A percentile compares a stretch with the other conserved stretches of the same genome.
These are phyloP conservation scores for Omphaloscelis lunosa DNA, from an alignment of 2,888 invertebrate species.

Conservation along the genomic window DNA sequence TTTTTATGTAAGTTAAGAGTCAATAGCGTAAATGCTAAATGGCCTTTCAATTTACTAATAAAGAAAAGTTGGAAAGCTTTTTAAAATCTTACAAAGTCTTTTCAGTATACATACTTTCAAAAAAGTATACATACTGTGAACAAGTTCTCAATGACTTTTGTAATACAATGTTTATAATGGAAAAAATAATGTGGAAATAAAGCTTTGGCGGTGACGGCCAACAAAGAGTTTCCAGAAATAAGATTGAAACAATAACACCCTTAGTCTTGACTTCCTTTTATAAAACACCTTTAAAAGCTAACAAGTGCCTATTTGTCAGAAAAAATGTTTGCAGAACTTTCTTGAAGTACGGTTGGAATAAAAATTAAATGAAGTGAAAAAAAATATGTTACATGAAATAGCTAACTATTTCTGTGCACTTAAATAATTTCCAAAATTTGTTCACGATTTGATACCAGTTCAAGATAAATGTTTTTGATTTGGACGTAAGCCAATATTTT, in stretches of 20 bases:
- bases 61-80: constrained; percentile 34
- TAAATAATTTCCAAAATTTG: constrained; percentile 51
- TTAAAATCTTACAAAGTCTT: constrained; percentile 26
- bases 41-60: constrained; percentile 6
- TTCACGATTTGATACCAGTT: constrained; percentile 56
- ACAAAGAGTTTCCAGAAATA: constrained; percentile 42
- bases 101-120: constrained; percentile 23
- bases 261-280: constrained; percentile 50
- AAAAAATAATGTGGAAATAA: constrained; percentile 38
- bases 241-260: constrained; percentile 51
- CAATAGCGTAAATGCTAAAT: constrained; percentile 6
- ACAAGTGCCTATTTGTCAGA: constrained; percentile 21
- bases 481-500: constrained; percentile 71
- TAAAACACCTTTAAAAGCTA: constrained; percentile 29
- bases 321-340: constrained; percentile 15
- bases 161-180: constrained; percentile 25
- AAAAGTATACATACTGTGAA: constrained; percentile 24
- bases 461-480: constrained; percentile 70
- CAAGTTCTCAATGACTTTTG: constrained; percentile 25
- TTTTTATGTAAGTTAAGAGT: constrained; percentile 3
- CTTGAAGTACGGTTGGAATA: neutral
- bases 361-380: neutral
- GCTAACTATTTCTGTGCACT: constrained; percentile 17
- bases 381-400: constrained; percentile 10
- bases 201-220: constrained; percentile 1